Conservation (phyloP, 1,140 invertebrate species). For the Atta texana region DNA sequence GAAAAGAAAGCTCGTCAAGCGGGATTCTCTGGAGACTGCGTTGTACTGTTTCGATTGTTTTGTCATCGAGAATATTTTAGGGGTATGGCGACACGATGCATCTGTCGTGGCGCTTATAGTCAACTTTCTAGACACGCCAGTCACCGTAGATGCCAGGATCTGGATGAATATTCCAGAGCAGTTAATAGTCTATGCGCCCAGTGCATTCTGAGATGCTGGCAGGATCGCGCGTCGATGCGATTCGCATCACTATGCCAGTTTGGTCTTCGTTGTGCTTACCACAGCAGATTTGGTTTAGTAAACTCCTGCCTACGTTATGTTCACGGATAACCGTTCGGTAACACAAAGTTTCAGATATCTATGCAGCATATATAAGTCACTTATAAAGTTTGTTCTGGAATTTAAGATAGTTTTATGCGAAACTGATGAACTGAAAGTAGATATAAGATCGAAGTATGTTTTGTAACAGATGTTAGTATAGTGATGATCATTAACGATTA, state of each 20-base stretch:
- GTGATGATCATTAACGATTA: not conserved
- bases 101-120: constrained; percentile 69
- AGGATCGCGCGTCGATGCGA: constrained; percentile 34
- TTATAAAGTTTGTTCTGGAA: not conserved
- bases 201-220: constrained; percentile 54
- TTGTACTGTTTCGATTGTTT: constrained; percentile 32
- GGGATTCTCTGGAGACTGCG: constrained; percentile 80
- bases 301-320: constrained; percentile 15
- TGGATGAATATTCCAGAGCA: constrained; percentile 72
- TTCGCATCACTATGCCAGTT: constrained; percentile 56
- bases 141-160: constrained; percentile 64
- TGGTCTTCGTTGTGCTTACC: constrained; percentile 69
- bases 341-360: constrained; percentile 4
- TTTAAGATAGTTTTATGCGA: not conserved
- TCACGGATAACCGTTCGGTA: not conserved
- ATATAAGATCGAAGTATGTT: not conserved
- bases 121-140: constrained; percentile 67
- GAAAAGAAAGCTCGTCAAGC: constrained; percentile 81
- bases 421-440: not conserved
- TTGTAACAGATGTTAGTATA: not conserved
- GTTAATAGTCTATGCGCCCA: constrained; percentile 67
- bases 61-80: constrained; percentile 82
- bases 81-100: constrained; percentile 52
- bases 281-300: constrained; percentile 35
- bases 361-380: constrained; percentile 2